These are phyloP conservation scores for Oceanodroma tethys DNA, from an alignment of 2,113 vertebrate genomes.

Conservation along the genomic window DNA sequence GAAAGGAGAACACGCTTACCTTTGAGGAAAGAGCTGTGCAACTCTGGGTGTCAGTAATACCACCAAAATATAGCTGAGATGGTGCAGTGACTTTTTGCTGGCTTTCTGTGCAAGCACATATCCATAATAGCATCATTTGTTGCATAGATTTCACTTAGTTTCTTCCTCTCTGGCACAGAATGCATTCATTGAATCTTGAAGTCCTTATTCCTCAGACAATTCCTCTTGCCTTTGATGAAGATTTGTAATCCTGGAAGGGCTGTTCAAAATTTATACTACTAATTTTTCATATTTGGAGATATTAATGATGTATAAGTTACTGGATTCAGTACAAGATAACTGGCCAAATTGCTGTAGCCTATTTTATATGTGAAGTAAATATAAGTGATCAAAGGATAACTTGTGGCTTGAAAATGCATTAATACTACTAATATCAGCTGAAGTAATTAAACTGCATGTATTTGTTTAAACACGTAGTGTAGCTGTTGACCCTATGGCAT, in stretches of 20 bases:
- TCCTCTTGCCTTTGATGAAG: not conserved
- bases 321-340: not conserved
- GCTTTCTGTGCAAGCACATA: not conserved
- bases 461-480: not conserved
- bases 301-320: not conserved
- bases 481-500: not conserved
- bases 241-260: not conserved
- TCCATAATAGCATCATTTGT: not conserved
- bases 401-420: constrained; percentile 11
- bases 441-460: not conserved
- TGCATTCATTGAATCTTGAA: not conserved
- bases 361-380: not conserved
- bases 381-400: not conserved
- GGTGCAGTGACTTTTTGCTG: not conserved
- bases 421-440: not conserved
- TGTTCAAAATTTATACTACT: not conserved
- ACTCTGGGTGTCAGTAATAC: not conserved
- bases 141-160: not conserved
- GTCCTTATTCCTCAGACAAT: not conserved
- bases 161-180: not conserved
- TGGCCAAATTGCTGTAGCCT: not conserved
- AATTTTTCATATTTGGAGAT: not conserved
- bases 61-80: not conserved
- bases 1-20: not conserved
- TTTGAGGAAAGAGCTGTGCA: not conserved